phyloP scores from a whole-genome alignment of 2,888 invertebrate genomes.

The Cosmopolites sordidus region DNA sequence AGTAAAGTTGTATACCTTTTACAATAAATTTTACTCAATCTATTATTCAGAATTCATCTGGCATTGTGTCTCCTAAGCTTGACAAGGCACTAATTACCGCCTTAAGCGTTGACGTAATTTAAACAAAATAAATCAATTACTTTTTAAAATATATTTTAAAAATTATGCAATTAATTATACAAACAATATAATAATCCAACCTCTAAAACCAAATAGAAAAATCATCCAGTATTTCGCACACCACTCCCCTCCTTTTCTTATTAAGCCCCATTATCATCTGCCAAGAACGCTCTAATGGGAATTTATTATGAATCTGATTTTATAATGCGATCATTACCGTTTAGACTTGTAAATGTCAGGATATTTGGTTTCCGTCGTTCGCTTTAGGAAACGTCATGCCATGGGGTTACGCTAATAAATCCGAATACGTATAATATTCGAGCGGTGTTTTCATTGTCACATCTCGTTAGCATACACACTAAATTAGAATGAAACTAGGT shows the following conservation, averaged over 20 bases:
- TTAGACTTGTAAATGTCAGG: constrained; percentile 17
- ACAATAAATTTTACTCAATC: too few relatives aligned
- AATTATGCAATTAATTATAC: too few relatives aligned
- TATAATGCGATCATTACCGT: constrained; percentile 12
- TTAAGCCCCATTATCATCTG: constrained; percentile 14
- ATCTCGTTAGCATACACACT: constrained; percentile 11
- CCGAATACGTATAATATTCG: constrained; percentile 12
- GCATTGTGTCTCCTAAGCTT: too few relatives aligned
- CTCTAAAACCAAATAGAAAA: too few relatives aligned
- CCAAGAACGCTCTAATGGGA: constrained; percentile 13
- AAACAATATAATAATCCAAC: too few relatives aligned
- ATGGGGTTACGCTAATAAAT: constrained; percentile 11
- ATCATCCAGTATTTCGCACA: not conserved
- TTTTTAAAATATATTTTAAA: too few relatives aligned
- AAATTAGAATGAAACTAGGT: constrained; percentile 1
- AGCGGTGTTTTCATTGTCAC: constrained; percentile 11
- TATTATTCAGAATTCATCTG: too few relatives aligned
- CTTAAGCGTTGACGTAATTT: too few relatives aligned
- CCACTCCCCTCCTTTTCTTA: constrained; percentile 4
- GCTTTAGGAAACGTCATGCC: constrained; percentile 10
- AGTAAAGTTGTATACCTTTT: too few relatives aligned
- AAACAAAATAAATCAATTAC: too few relatives aligned
- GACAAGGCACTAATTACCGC: too few relatives aligned
- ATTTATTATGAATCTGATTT: constrained; percentile 16
- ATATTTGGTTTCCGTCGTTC: constrained; percentile 11